phyloP scores from a whole-genome alignment of 2,888 invertebrate species.

The Hofmannophila pseudospretella region DNA sequence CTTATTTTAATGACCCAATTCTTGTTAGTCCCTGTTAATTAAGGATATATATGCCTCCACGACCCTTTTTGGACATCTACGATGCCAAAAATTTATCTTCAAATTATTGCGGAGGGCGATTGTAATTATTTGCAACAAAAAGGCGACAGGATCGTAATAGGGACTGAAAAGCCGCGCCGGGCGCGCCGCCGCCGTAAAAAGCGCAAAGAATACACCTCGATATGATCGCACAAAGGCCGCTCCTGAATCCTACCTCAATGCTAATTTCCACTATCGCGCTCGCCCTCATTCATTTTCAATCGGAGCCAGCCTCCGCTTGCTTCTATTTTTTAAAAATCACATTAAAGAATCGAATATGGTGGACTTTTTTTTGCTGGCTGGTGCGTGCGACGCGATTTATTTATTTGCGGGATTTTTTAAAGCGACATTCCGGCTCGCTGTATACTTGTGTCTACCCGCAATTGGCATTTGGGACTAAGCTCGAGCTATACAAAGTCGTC shows the following conservation, averaged over 20 bases:
- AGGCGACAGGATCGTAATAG: slow-evolving; percentile 68
- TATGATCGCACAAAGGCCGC: slow-evolving; percentile 78
- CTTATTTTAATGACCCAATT: background rate
- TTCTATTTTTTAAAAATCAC: slow-evolving; percentile 75
- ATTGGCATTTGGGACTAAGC: slow-evolving; percentile 77
- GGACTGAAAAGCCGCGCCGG: slow-evolving; percentile 58
- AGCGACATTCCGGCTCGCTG: slow-evolving; percentile 76
- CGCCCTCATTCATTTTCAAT: slow-evolving; percentile 78
- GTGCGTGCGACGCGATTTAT: slow-evolving; percentile 76
- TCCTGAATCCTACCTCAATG: slow-evolving; percentile 76
- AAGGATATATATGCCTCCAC: background rate
- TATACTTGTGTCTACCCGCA: slow-evolving; percentile 78
- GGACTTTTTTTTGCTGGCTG: slow-evolving; percentile 65
- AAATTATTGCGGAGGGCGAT: slow-evolving; percentile 42
- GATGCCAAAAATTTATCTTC: slow-evolving; percentile 28
- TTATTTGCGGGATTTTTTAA: slow-evolving; percentile 76
- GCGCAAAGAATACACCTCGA: slow-evolving; percentile 78
- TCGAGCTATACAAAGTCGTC: slow-evolving; percentile 74
- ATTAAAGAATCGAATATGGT: slow-evolving; percentile 78
- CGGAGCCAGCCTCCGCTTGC: slow-evolving; percentile 67
- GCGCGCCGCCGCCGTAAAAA: slow-evolving; percentile 59
- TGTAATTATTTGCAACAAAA: slow-evolving; percentile 70
- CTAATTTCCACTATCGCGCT: slow-evolving; percentile 79
- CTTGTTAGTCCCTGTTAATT: background rate
- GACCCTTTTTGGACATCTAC: slow-evolving; percentile 5